A percentile compares a stretch with the other conserved stretches of the same genome.
Evolutionary conservation across 2,113 vertebrate genomes (phyloP).

Genomic region (Saguinus imperator): DNA sequence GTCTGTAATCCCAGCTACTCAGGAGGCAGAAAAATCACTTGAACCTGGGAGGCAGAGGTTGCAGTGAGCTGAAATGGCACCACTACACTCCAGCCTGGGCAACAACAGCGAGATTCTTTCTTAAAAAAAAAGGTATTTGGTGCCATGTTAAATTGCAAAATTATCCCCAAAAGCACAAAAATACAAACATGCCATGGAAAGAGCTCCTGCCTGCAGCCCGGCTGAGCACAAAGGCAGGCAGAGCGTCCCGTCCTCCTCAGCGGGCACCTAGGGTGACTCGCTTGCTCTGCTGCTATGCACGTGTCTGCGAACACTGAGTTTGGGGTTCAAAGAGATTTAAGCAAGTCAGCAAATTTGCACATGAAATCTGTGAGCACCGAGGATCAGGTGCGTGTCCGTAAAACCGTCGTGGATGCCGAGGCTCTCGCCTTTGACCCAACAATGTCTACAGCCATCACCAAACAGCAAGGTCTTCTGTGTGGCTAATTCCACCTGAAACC

Average conservation of each 20-base stretch:
- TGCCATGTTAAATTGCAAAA: neutral
- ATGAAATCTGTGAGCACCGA: neutral
- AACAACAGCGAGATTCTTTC: neutral
- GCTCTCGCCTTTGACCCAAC: neutral
- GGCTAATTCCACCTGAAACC: neutral
- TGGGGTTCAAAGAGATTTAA: neutral
- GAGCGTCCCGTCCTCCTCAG: no score
- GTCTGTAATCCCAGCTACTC: neutral
- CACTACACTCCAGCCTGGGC: neutral
- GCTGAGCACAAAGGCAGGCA: no score
- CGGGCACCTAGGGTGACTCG: no score
- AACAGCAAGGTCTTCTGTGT: rapidly evolving
- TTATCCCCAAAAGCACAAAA: neutral
- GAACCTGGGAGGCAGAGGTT: neutral
- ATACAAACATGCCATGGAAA: neutral
- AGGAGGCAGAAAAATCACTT: neutral
- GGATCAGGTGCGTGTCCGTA: neutral
- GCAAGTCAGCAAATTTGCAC: neutral
- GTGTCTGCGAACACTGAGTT: neutral
- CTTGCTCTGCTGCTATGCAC: neutral
- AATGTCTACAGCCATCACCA: neutral
- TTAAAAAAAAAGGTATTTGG: neutral
- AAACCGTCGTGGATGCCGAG: rapidly evolving
- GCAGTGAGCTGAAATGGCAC: no score
- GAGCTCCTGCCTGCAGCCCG: no score